A percentile compares a stretch with the other conserved stretches of the same genome.
Conservation (phyloP, 1,140 invertebrate genomes). For the Ceratosolen solmsi region DNA sequence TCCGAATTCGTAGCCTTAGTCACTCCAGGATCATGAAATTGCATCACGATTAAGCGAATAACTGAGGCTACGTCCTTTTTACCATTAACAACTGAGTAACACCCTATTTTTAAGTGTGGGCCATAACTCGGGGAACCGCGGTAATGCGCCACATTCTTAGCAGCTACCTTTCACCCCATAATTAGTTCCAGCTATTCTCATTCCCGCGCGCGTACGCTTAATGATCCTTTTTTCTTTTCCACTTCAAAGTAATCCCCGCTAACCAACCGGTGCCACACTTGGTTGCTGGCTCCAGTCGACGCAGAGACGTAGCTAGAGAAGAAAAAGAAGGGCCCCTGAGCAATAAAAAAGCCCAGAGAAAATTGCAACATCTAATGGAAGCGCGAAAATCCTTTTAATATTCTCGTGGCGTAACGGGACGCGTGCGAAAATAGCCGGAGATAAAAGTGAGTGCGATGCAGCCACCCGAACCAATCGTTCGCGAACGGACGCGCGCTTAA, state of each 20-base stretch:
- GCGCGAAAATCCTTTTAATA: slow-evolving; percentile 51
- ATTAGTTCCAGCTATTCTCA: slow-evolving; percentile 44
- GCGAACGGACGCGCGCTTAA: slow-evolving; percentile 43
- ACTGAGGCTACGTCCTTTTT: slow-evolving; percentile 12
- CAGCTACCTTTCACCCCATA: slow-evolving; percentile 47
- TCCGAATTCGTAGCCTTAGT: not conserved
- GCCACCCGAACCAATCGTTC: slow-evolving; percentile 41
- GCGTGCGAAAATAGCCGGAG: slow-evolving; percentile 14
- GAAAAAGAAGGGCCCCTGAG: not conserved
- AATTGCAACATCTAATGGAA: slow-evolving; percentile 32
- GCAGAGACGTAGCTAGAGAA: not conserved
- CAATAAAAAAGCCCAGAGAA: not conserved
- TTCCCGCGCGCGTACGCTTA: slow-evolving; percentile 34
- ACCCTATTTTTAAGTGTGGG: slow-evolving; percentile 55
- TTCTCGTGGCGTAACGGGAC: slow-evolving; percentile 15
- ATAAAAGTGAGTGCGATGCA: slow-evolving; percentile 32
- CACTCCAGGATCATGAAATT: not conserved
- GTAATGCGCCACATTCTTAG: slow-evolving; percentile 29
- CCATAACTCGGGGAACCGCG: slow-evolving; percentile 52
- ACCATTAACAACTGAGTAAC: slow-evolving; percentile 22
- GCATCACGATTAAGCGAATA: slow-evolving; percentile 4
- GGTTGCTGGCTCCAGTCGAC: not conserved
- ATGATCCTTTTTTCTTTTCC: slow-evolving; percentile 43
- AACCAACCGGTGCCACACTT: slow-evolving; percentile 19
- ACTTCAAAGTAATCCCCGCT: slow-evolving; percentile 51